Base-by-base conservation (phyloP, 2,113 vertebrate species). In the Lipophrys pholis region DNA sequence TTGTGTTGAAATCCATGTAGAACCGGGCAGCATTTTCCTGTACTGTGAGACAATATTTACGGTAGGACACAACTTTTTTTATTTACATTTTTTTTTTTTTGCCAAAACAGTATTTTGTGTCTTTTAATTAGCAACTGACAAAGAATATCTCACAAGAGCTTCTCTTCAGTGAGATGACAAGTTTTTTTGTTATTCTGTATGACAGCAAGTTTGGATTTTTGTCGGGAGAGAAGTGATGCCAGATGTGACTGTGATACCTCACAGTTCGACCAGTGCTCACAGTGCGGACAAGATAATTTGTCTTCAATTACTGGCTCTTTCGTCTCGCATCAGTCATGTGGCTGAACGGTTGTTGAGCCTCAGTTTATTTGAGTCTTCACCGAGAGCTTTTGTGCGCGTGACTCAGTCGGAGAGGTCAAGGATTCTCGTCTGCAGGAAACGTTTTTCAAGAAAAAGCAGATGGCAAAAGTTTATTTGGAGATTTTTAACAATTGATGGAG, bases 201-300 rank as follows among this genome's bases (percentile, higher is more conserved):
- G 88, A 91, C 84, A 65, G 75, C 64, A 46, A 72, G 69, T 86
- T 85, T 78, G 80, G 76, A 81, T 84, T 89, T 86, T 78, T 76
- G 63, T 36, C 65, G 3, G 11, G 39, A 67, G 76, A 62, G 78
- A 93, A 92, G 83, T 83, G 70, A 55, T 87, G 60, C 62, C 87
- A 92, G 82, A 92, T 93, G 90, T 82, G 82, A 73, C 70, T 15
- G 59, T 66, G 69, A 81, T 77, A 86, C 46, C 80, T 87, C 76
- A 82, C 82, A 62, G 73, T 80, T 86, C 54, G 78, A 66, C 67
- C 81, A 73, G 74, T 82, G 81, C 79, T 42, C 38, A 49, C 66
- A 78, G 69, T 8, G 61, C 66, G 76, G 80, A 82, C 82, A 77
- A 86, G 82, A 87, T 91, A 56, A 88, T 90, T 91, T 91, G 78